Evolutionary conservation across 1,140 invertebrate genomes (phyloP), one percentile per base, ranked within the genome.

Genomic region (Euura saliciscinereae): DNA sequence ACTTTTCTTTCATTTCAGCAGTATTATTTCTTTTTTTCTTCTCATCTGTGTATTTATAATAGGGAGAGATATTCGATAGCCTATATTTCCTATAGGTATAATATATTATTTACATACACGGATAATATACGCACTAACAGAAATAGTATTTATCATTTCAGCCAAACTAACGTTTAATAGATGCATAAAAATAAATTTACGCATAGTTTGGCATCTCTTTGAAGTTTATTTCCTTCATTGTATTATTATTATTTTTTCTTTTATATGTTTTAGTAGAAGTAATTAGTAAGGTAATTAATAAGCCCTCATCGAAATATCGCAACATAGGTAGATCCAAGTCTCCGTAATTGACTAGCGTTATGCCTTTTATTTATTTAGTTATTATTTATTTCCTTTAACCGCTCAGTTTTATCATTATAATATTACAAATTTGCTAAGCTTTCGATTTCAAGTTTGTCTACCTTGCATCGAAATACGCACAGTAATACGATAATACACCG

Each of bases 311-410:
- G 13, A 67, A 67, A 71, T 69, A 68, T 75, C 46, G 44, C 66
- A 71, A 71, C 44, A 66, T 42, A 44, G 73, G 64, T 70, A 74
- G 65, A 78, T 78, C 66, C 65, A 80, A 75, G 71, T 81, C 78
- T 78, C 73, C 77, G 73, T 85, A 86, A 86, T 86, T 86, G 85
- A 86, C 85, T 86, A 86, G 83, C 80, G 79, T 79, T 82, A 71
- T 78, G 8, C 43, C 8, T 7, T 13, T 44, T 28, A 13, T 28
- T 67, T 67, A 67, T 7, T 42, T 67, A 67, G 3, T 67, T 67
- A 67, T 59, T 59, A 59, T 59, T 11, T 28, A 3, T 11, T 7
- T 13, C 28, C 42, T 28, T 67, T 67, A 67, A 10, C 10, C 42
- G 42, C 43, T 67, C 42, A 59, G 10, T 11, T 59, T 11, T 59